A percentile compares a stretch with the other conserved stretches of the same genome.
Evolutionary conservation across 2,888 invertebrate species (phyloP).

Genomic region (Synanthedon tipuliformis): DNA sequence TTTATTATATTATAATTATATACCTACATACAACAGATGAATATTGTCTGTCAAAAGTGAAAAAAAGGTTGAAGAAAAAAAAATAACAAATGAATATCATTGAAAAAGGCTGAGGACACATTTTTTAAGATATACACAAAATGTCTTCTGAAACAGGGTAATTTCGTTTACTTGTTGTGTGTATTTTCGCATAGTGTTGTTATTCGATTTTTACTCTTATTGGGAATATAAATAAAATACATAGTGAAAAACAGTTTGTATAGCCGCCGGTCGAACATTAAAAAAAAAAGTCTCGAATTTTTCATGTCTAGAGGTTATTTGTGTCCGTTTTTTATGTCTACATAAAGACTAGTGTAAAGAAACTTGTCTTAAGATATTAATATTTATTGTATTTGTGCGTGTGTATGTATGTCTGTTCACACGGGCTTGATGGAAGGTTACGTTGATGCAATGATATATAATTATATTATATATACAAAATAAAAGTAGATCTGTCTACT

Average conservation of each 20-base stretch:
- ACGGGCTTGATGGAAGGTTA: too few relatives aligned
- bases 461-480: too few relatives aligned
- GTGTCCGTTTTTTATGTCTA: too few relatives aligned
- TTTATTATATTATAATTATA: too few relatives aligned
- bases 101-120: slow-evolving; percentile 67
- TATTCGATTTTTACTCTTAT: slow-evolving; percentile 51
- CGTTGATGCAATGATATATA: too few relatives aligned
- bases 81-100: slow-evolving; percentile 58
- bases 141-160: slow-evolving; percentile 69
- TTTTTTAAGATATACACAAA: slow-evolving; percentile 61
- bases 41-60: slow-evolving; percentile 33
- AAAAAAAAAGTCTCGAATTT: too few relatives aligned
- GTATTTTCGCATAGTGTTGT: slow-evolving; percentile 53
- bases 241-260: slow-evolving; percentile 14
- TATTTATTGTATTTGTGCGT: too few relatives aligned
- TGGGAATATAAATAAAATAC: slow-evolving; percentile 20
- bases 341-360: too few relatives aligned
- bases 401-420: too few relatives aligned
- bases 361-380: too few relatives aligned
- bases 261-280: not conserved
- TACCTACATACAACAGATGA: slow-evolving; percentile 5
- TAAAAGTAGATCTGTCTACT: too few relatives aligned
- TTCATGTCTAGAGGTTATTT: too few relatives aligned
- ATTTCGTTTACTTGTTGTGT: slow-evolving; percentile 61
- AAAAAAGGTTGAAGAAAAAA: slow-evolving; percentile 30